Base-by-base conservation (phyloP, 2,113 vertebrate species). In the Charina bottae region DNA sequence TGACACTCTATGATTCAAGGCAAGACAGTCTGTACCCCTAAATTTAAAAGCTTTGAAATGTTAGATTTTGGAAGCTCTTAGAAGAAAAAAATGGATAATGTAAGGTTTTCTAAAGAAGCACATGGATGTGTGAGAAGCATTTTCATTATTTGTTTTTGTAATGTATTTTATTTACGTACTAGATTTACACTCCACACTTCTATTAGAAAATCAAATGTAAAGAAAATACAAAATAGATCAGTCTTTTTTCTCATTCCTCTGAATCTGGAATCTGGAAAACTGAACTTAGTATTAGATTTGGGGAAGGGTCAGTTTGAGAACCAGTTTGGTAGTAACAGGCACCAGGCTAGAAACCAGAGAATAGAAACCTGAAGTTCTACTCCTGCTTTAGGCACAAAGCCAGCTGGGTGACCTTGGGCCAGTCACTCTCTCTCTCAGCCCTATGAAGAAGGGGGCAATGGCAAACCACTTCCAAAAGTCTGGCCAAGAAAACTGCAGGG, bases 191-290 rank as follows among this genome's bases (percentile, higher is more conserved):
- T 46, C 46, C 46, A 46, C 46, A 46, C 46, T 46, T 46, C 46
- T 46, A 46, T 46, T 46, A 46, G 46, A 46, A 46, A 46, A 46
- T 46, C 46, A 46, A 46, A 46, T 46, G 46, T 46, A 46, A 46
- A 46, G 46, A 46, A 46, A 46, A 46, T 46, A 46, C 46, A 46
- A 46, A 46, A 46, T 46, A 46, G 94, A 91, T 93, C 62, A 91
- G 93, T 88, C 83, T 92, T 96, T 60, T 96, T 96, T 95, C 90
- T 42, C 90, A 26, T 91, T 96, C 92, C 93, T 90, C 33, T n/a
- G n/a, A n/a, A n/a, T n/a, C n/a, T n/a, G 68, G 60, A 93, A 94
- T 94, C 93, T 94, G 92, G 87, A 92, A 62, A 95, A 96, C 95
- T 95, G 62, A 92, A 28, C 85, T 83, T 85, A 87, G 92, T 93